phyloP scores from a whole-genome alignment of 2,888 invertebrate genomes.

The Hydroisotoma schaefferi region DNA sequence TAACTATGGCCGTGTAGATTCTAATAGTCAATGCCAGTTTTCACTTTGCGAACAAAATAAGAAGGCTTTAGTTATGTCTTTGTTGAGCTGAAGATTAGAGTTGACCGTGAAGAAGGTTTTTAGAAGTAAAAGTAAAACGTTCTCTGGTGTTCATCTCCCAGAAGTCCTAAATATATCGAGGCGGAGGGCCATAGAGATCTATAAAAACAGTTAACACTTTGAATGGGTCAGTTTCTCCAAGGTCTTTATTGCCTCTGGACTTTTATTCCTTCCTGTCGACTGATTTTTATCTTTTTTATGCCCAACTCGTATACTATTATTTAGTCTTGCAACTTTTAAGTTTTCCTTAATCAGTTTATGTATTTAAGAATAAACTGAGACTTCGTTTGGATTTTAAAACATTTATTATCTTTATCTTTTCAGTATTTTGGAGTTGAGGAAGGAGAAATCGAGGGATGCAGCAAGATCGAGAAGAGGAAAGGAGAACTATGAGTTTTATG shows the following conservation, averaged over 20 bases:
- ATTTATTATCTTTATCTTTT: constrained; percentile 7
- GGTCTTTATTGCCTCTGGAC: neutral
- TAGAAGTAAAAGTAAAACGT: neutral
- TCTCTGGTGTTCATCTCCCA: neutral
- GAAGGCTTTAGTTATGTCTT: no score
- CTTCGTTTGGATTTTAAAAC: constrained; percentile 5
- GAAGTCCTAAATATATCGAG: neutral
- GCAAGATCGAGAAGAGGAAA: constrained; percentile 87
- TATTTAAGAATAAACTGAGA: neutral
- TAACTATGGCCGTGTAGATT: constrained; percentile 43
- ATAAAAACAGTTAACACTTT: constrained; percentile 5
- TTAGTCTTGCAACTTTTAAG: neutral
- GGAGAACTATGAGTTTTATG: constrained; percentile 87
- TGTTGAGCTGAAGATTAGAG: no score
- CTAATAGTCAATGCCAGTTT: constrained; percentile 37
- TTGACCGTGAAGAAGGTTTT: neutral
- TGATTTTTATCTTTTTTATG: constrained; percentile 12
- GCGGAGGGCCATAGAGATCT: no score
- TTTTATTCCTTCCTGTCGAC: neutral
- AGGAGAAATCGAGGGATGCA: constrained; percentile 90
- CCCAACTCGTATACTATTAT: neutral
- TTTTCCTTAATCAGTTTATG: neutral
- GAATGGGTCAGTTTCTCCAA: neutral
- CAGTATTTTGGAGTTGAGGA: constrained; percentile 88
- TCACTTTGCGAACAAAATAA: no score